Conservation (phyloP, 2,113 vertebrate genomes). For the Poeciliopsis prolifica region DNA sequence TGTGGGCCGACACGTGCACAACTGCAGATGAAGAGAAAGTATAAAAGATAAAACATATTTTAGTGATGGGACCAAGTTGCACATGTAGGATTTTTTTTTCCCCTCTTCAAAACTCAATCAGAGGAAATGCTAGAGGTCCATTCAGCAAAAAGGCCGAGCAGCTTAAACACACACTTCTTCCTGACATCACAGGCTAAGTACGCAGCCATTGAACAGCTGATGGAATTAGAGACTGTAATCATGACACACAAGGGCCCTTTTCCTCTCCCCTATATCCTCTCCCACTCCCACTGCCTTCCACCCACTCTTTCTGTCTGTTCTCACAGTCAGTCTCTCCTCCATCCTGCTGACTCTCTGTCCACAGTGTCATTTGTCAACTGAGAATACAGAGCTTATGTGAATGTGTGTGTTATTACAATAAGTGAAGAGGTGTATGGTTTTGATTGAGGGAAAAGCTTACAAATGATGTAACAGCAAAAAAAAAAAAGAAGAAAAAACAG, state of each 20-base stretch:
- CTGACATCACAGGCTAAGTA: slow-evolving; percentile 69
- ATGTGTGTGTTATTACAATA: slow-evolving; percentile 1
- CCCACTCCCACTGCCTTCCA: slow-evolving; percentile 32
- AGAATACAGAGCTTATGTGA: slow-evolving; percentile 22
- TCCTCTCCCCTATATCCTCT: slow-evolving; percentile 51
- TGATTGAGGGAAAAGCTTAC: slow-evolving; percentile 8
- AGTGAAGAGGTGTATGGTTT: neutral
- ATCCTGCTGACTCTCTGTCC: slow-evolving; percentile 13
- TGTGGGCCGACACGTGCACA: slow-evolving; percentile 93
- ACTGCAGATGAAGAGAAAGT: slow-evolving; percentile 72
- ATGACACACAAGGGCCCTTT: slow-evolving; percentile 66
- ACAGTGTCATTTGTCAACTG: slow-evolving; percentile 52
- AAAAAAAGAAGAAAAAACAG: neutral
- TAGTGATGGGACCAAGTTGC: neutral
- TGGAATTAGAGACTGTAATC: slow-evolving; percentile 67
- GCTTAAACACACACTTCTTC: slow-evolving; percentile 41
- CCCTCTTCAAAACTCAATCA: slow-evolving; percentile 12
- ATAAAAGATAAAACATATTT: slow-evolving; percentile 8
- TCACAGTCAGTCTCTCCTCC: slow-evolving; percentile 17
- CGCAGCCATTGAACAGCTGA: slow-evolving; percentile 70
- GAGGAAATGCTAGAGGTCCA: slow-evolving; percentile 30
- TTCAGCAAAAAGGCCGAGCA: slow-evolving; percentile 63
- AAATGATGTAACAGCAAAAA: slow-evolving; percentile 12
- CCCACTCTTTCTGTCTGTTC: neutral
- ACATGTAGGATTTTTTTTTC: slow-evolving; percentile 1